Percentiles rank a stretch among this genome's conserved stretches.
These are phyloP conservation scores for Tetrapedia diversipes DNA, from an alignment of 2,888 invertebrate genomes.

Conservation along the genomic window DNA sequence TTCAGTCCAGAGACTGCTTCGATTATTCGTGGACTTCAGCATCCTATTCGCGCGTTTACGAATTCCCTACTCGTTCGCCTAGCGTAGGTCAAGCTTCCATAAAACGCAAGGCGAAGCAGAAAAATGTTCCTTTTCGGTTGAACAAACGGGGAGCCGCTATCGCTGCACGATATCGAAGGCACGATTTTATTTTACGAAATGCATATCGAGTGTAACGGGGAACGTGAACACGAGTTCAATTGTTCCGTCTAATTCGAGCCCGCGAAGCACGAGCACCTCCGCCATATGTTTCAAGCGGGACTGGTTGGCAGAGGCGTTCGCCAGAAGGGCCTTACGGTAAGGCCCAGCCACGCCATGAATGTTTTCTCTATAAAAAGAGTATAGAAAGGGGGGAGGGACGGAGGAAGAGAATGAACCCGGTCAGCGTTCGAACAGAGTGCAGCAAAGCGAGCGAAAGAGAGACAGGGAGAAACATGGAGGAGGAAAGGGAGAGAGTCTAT, in stretches of 20 bases:
- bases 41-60: slow-evolving; percentile 39
- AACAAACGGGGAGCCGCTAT: too few relatives aligned
- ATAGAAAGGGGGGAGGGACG: slow-evolving; percentile 37
- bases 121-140: too few relatives aligned
- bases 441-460: not conserved
- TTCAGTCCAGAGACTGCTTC: too few relatives aligned
- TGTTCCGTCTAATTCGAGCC: slow-evolving; percentile 37
- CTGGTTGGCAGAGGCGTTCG: slow-evolving; percentile 62
- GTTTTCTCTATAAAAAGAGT: slow-evolving; percentile 63
- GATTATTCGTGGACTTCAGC: slow-evolving; percentile 32
- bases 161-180: too few relatives aligned
- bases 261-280: slow-evolving; percentile 21
- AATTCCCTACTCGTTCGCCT: too few relatives aligned
- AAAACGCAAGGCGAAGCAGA: too few relatives aligned
- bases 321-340: slow-evolving; percentile 69
- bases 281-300: slow-evolving; percentile 54
- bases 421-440: slow-evolving; percentile 31
- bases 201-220: too few relatives aligned
- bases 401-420: slow-evolving; percentile 41
- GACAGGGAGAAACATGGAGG: slow-evolving; percentile 25
- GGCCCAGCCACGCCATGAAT: slow-evolving; percentile 56
- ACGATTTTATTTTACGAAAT: too few relatives aligned
- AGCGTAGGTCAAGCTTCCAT: too few relatives aligned
- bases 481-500: slow-evolving; percentile 55
- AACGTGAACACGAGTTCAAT: too few relatives aligned